phyloP scores from a whole-genome alignment of 2,888 invertebrate genomes.

The Tenodera sinensis region DNA sequence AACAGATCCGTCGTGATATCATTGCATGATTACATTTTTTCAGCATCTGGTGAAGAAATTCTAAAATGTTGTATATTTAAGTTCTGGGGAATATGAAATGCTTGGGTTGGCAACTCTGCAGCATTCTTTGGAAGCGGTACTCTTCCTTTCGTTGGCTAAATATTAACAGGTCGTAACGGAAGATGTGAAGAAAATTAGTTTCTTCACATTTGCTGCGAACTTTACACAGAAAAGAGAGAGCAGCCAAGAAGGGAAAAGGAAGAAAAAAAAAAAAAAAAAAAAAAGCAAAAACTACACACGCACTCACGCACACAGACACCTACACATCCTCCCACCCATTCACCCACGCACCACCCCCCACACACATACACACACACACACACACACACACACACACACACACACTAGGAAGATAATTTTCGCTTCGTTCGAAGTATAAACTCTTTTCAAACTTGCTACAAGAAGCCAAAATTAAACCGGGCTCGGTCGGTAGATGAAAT shows the following conservation, averaged over 20 bases:
- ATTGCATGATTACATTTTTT: no score
- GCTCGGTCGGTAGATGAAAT: neutral
- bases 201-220: neutral
- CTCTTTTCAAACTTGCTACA: neutral
- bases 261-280: no score
- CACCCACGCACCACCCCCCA: no score
- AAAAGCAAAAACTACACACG: neutral
- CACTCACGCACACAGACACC: no score
- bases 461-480: neutral
- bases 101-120: neutral
- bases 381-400: no score
- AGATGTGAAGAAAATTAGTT: neutral
- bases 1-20: no score
- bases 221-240: neutral
- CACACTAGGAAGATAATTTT: neutral
- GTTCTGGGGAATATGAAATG: neutral
- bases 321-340: no score
- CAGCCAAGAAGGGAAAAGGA: neutral
- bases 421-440: neutral
- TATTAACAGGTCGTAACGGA: neutral
- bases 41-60: no score
- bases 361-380: no score
- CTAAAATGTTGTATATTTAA: neutral
- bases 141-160: neutral
- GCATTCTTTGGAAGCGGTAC: neutral